A percentile compares a stretch with the other conserved stretches of the same genome.
Evolutionary conservation across 2,113 vertebrate genomes (phyloP).

Genomic region (Genyomyrus donnyi): DNA sequence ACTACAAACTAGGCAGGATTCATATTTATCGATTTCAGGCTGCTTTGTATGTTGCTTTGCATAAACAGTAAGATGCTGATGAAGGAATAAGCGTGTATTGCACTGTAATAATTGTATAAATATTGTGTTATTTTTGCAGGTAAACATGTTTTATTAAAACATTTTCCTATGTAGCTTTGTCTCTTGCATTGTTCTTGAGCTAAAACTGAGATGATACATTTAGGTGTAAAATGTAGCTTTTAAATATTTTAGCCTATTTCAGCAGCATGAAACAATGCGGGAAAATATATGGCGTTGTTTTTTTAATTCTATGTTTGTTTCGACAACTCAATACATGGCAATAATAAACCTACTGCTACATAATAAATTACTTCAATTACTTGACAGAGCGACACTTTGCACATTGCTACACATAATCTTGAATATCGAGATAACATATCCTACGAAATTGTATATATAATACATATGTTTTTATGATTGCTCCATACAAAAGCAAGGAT

Average conservation of each 20-base stretch:
- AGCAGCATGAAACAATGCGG: neutral
- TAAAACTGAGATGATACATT: neutral
- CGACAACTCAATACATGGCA: neutral
- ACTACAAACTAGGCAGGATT: neutral
- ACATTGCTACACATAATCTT: neutral
- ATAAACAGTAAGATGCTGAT: neutral
- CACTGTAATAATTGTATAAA: neutral
- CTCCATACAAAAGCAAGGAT: neutral
- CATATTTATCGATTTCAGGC: neutral
- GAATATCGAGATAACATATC: neutral
- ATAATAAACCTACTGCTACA: neutral
- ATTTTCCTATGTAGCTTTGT: neutral
- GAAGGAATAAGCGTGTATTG: neutral
- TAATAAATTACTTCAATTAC: neutral
- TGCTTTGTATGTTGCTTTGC: neutral
- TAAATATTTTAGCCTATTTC: neutral
- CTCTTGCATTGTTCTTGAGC: neutral
- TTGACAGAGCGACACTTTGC: neutral
- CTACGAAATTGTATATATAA: neutral
- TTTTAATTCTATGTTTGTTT: neutral
- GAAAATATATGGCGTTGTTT: neutral
- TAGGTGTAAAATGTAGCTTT: neutral
- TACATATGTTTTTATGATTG: neutral
- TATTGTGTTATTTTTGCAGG: neutral
- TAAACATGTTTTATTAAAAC: neutral